Percentiles rank a stretch among this genome's conserved stretches.
These are phyloP conservation scores for Podarcis lilfordi DNA, from an alignment of 2,797 vertebrate genomes.

Conservation along the genomic window DNA sequence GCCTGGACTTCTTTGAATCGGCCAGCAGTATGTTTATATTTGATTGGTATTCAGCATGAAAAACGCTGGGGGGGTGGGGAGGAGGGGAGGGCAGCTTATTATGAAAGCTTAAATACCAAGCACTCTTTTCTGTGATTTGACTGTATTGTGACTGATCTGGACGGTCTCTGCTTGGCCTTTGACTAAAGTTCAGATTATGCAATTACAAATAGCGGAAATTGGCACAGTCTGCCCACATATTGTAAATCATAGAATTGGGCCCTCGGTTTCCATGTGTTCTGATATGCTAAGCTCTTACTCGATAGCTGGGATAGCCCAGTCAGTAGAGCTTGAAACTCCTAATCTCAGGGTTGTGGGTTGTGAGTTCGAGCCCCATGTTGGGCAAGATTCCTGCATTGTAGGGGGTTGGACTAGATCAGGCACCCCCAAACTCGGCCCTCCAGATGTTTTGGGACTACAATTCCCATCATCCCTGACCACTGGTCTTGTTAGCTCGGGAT, in stretches of 20 bases:
- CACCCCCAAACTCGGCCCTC: too few relatives aligned
- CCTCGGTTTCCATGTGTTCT: neutral
- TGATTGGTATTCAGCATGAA: neutral
- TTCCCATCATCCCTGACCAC: too few relatives aligned
- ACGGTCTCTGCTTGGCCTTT: neutral
- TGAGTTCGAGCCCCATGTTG: too few relatives aligned
- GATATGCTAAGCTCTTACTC: neutral
- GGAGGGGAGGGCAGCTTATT: neutral
- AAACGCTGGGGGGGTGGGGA: too few relatives aligned
- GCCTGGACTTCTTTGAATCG: neutral
- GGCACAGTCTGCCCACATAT: neutral
- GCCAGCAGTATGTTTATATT: neutral
- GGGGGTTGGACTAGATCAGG: too few relatives aligned
- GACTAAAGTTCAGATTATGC: neutral
- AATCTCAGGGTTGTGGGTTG: too few relatives aligned
- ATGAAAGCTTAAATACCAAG: neutral
- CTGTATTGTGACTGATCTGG: neutral
- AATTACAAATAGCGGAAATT: neutral
- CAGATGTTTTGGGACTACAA: too few relatives aligned
- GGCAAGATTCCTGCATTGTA: too few relatives aligned
- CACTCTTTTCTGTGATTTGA: constrained; percentile 9
- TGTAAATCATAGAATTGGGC: neutral
- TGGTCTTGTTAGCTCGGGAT: too few relatives aligned
- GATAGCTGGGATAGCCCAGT: too few relatives aligned
- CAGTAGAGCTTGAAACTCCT: too few relatives aligned